phyloP scores from a whole-genome alignment of 2,113 vertebrate species.

The Caloenas nicobarica region DNA sequence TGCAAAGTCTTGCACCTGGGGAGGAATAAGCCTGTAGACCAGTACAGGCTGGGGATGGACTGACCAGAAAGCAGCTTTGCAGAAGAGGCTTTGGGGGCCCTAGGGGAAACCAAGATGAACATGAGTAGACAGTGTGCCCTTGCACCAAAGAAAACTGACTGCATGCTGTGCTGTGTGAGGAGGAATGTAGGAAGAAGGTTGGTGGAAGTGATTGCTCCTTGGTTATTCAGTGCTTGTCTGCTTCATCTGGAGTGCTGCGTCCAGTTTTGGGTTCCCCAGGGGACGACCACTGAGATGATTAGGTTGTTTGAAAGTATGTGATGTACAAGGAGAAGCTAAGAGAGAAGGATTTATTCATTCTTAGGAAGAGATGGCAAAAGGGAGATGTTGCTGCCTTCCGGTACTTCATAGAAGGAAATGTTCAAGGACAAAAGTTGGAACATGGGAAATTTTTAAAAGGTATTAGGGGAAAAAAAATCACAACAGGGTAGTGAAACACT shows the following conservation, averaged over 20 bases:
- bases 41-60: neutral
- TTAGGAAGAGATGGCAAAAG: neutral
- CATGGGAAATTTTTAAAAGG: neutral
- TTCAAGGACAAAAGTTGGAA: neutral
- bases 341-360: neutral
- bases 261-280: neutral
- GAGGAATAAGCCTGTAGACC: neutral
- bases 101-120: neutral
- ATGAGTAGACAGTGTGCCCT: neutral
- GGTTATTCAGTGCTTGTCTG: neutral
- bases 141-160: neutral
- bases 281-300: neutral
- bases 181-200: neutral
- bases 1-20: neutral
- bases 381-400: neutral
- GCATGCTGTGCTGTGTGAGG: neutral
- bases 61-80: neutral
- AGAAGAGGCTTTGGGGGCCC: neutral
- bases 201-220: neutral
- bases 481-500: neutral
- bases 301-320: neutral
- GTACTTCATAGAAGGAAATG: neutral
- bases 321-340: neutral
- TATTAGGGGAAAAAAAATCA: neutral
- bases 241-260: neutral